Percentiles rank a stretch among this genome's conserved stretches.
These are phyloP conservation scores for Centruroides vittatus DNA, from an alignment of 1,140 invertebrate species.

Conservation along the genomic window DNA sequence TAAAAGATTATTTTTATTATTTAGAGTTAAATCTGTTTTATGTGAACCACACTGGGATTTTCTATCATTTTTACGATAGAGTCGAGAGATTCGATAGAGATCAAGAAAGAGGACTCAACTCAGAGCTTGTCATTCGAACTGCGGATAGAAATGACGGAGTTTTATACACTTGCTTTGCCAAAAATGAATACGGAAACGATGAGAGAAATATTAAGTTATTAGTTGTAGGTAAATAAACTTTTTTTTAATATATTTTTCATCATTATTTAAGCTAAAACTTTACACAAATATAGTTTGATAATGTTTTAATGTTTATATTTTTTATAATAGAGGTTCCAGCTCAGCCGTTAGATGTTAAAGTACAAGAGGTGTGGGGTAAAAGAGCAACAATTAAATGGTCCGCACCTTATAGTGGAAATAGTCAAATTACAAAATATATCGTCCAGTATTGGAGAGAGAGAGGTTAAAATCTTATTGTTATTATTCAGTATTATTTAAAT, in stretches of 20 bases:
- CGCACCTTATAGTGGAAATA: constrained; percentile 90
- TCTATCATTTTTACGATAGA: background rate
- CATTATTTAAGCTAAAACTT: no score
- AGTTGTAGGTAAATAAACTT: constrained; percentile 58
- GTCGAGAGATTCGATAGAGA: constrained; percentile 19
- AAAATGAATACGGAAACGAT: constrained; percentile 77
- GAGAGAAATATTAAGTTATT: constrained; percentile 78
- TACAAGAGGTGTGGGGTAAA: constrained; percentile 78
- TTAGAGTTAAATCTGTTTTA: no score
- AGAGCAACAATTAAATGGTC: constrained; percentile 82
- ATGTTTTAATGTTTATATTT: background rate
- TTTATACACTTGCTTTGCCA: constrained; percentile 70
- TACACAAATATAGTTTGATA: no score
- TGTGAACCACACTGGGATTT: no score
- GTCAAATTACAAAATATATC: constrained; percentile 73
- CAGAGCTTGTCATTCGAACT: constrained; percentile 60
- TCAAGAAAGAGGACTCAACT: constrained; percentile 16
- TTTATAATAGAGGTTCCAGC: constrained; percentile 67
- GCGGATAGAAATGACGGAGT: constrained; percentile 77
- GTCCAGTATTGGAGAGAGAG: constrained; percentile 71
- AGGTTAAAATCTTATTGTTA: constrained; percentile 1
- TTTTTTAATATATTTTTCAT: no score
- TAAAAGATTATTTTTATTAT: no score
- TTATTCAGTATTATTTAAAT: no score
- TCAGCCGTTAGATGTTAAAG: constrained; percentile 77